Conservation (phyloP, 2,888 invertebrate genomes). For the Cabera pusaria region DNA sequence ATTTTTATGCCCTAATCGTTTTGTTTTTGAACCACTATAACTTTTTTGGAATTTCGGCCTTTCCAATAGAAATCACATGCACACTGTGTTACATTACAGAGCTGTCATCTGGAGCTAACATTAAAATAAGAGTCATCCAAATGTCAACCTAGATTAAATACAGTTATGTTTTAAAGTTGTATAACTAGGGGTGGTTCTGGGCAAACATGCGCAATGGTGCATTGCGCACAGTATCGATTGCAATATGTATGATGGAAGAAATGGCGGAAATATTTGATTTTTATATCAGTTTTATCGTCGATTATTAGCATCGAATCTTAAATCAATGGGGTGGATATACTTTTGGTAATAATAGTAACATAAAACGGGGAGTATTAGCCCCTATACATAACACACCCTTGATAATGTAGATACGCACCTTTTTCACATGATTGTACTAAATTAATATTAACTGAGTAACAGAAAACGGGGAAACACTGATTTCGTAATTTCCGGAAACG, state of each 20-base stretch:
- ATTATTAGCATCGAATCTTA: conserved; percentile 12
- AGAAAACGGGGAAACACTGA: too few relatives aligned
- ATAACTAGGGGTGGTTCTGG: conserved; percentile 34
- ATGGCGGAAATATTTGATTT: conserved; percentile 71
- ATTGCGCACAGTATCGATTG: conserved; percentile 80
- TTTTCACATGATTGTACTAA: too few relatives aligned
- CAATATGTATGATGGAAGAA: conserved; percentile 64
- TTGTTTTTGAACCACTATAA: too few relatives aligned
- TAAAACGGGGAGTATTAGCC: too few relatives aligned
- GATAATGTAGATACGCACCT: too few relatives aligned
- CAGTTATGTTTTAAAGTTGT: conserved; percentile 34
- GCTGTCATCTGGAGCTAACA: conserved; percentile 63
- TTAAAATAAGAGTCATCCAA: conserved; percentile 18
- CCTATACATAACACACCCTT: too few relatives aligned
- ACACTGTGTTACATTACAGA: conserved; percentile 65
- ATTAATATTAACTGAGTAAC: too few relatives aligned
- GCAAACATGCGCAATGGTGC: conserved; percentile 77
- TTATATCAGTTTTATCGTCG: conserved; percentile 24
- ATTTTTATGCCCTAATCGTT: too few relatives aligned
- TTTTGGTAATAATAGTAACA: conserved; percentile 53
- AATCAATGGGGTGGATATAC: conserved; percentile 32
- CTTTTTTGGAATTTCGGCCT: conserved; percentile 35
- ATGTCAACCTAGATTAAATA: conserved; percentile 15
- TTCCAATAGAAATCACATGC: conserved; percentile 54
- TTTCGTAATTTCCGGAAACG: too few relatives aligned